Evolutionary conservation across 53 echinoderm and acorn worm species (phyloP), one percentile per base, ranked within the genome.

Genomic region (Crossaster papposus): DNA sequence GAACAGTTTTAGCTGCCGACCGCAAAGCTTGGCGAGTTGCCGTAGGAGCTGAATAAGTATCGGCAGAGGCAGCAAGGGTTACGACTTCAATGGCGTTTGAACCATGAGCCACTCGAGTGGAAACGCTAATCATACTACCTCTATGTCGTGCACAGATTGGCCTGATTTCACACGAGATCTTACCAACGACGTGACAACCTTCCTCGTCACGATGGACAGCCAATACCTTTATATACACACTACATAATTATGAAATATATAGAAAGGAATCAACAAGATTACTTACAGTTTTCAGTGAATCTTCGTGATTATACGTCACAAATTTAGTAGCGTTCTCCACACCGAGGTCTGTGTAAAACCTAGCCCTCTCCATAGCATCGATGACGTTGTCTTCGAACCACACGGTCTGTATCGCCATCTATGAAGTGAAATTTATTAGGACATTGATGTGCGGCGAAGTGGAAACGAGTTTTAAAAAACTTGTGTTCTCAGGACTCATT

Each of bases 371-470:
- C 55, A 87, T 87, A 22, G 87, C 87, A 14, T 36, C 63, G 29
- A 87, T 87, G 6, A 87, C 87, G 28, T 87, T 87, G 0, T 87
- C 77, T 37, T 87, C 87, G 13, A 87, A 87, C 87, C 87, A 87
- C 4, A 87, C 17, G 17, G 32, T 80, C 24, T 80, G 80, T 30
- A 22, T 58, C 14, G 80, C 80, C 80, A 80, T 80, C 80, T 80
- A 33, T 3, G 28, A 2, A 58, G 18, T 17, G 17, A 26, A n/a
- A 68, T 26, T 26, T n/a, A 68, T n/a, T 10, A 14, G 28, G 11
- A 68, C 68, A 26, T 14, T 68, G 28, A 44, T 44, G 44, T 44
- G 44, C 5, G 44, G 9, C 44, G 44, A 1, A 44, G 44, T 44
- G 44, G 44, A 44, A 44, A 44, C 44, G 44, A 44, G 44, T 44